Conservation (phyloP, 2,888 invertebrate genomes). For the Andrena haemorrhoa region DNA sequence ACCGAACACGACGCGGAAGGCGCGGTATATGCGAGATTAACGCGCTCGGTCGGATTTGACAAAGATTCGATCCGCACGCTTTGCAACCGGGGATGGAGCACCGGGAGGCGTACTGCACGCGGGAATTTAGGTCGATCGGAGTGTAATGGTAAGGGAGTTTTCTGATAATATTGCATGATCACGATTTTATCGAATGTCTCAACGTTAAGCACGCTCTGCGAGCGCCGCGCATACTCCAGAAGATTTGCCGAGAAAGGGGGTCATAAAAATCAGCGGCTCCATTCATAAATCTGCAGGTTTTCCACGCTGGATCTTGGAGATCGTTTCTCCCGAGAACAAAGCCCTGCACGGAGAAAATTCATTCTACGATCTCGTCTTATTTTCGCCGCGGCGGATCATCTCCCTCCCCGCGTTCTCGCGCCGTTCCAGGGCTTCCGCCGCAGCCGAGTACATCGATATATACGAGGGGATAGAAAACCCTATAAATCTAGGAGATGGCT, state of each 20-base stretch:
- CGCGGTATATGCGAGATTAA: background rate
- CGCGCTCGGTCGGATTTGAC: background rate
- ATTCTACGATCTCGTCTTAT: conserved; percentile 11
- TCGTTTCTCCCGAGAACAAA: background rate
- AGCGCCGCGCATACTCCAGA: background rate
- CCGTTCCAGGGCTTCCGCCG: background rate
- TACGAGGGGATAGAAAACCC: conserved; percentile 18
- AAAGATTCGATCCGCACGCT: conserved; percentile 19
- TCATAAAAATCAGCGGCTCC: background rate
- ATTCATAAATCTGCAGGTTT: background rate
- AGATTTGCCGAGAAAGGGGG: background rate
- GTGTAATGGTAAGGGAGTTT: background rate
- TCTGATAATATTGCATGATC: too few relatives aligned
- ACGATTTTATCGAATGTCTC: too few relatives aligned
- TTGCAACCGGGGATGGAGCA: background rate
- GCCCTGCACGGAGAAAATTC: background rate
- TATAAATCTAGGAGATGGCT: conserved; percentile 40
- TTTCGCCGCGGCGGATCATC: conserved; percentile 2
- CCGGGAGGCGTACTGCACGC: background rate
- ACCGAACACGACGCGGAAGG: background rate
- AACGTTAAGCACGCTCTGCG: too few relatives aligned
- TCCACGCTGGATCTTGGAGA: background rate
- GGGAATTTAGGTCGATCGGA: background rate
- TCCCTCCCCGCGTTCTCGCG: background rate
- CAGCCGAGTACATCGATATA: conserved; percentile 20